Base-by-base conservation (phyloP, 2,113 vertebrate species). In the Sinocyclocheilus rhinocerous region DNA sequence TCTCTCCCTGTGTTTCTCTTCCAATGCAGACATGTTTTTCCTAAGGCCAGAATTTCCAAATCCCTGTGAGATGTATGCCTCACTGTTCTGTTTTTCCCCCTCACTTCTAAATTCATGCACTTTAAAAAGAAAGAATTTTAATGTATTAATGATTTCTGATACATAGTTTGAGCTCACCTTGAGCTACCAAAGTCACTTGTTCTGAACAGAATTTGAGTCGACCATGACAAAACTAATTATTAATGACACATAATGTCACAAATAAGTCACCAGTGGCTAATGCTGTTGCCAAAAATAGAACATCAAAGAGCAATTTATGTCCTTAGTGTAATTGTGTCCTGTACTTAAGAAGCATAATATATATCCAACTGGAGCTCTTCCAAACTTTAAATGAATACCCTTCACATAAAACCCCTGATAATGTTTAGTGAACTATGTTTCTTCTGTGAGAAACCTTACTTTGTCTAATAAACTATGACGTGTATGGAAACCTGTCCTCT, bases 161-260 rank as follows among this genome's bases (percentile, higher is more conserved):
- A 16, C 20, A n/a, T n/a, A n/a, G 57, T 10, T 67, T 67, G 63
- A 67, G 12, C 63, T 48, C 12, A 61, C 9, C 57, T 61, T 22
- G 57, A 22, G 20, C 57, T 61, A 61, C 22, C 22, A 61, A n/a
- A n/a, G 50, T 57, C 26, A 57, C 24, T 29, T 76, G 75, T 55
- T 76, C 75, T 77, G 18, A 76, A 52, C 15, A 26, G 24, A 76
- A 48, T 55, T 29, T 22, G 3, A 39, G 3, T 6, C 26, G 4
- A 48, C n/a, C 72, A 76, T 83, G 80, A 67, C 29, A 76, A 76
- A 52, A 83, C 20, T 12, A 73, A 70, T 63, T 26, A 45, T 52
- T 6, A 24, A 67, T 2, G 33, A 63, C 76, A 55, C 18, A 18
- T 33, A 36, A 81, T 22, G 4, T 72, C 59, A 6, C 55, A 39